These are phyloP conservation scores for Drosophila cracens DNA, from an alignment of 2,888 invertebrate species.

Conservation along the genomic window DNA sequence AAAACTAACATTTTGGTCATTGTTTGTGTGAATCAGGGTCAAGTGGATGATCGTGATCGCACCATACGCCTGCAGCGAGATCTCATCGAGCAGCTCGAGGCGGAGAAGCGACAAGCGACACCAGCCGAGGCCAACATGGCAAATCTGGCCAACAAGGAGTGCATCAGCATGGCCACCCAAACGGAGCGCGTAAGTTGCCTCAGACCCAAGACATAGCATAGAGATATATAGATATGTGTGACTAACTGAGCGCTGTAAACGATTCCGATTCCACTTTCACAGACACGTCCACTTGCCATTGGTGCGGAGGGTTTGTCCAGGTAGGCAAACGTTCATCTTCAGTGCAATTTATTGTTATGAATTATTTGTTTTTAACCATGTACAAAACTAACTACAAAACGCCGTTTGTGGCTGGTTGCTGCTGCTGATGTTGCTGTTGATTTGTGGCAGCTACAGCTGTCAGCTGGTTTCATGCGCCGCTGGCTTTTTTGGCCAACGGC, in stretches of 20 bases:
- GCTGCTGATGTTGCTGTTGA: slow-evolving; percentile 22
- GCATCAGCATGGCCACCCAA: slow-evolving; percentile 93
- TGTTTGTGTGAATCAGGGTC: slow-evolving; percentile 86
- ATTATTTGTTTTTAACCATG: slow-evolving; percentile 11
- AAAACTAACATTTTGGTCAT: slow-evolving; percentile 38
- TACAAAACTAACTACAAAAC: slow-evolving; percentile 69
- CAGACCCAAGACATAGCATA: neutral
- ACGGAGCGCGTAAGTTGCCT: slow-evolving; percentile 90
- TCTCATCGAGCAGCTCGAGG: slow-evolving; percentile 88
- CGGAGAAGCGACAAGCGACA: slow-evolving; percentile 74
- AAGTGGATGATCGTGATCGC: slow-evolving; percentile 94
- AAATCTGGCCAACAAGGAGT: slow-evolving; percentile 85
- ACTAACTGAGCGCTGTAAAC: slow-evolving; percentile 69
- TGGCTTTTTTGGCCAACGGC: slow-evolving; percentile 45
- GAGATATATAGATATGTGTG: slow-evolving; percentile 31
- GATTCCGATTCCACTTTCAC: slow-evolving; percentile 71
- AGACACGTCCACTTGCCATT: slow-evolving; percentile 85
- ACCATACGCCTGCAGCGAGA: slow-evolving; percentile 92
- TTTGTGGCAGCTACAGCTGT: slow-evolving; percentile 28
- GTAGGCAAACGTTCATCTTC: slow-evolving; percentile 77
- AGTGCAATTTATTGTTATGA: slow-evolving; percentile 21
- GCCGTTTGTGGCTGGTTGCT: slow-evolving; percentile 53
- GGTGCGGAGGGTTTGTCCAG: slow-evolving; percentile 85
- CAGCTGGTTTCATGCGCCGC: slow-evolving; percentile 68
- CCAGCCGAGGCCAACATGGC: slow-evolving; percentile 18